These are phyloP conservation scores for Macrosiphum euphorbiae DNA, from an alignment of 2,888 invertebrate species.

Conservation along the genomic window DNA sequence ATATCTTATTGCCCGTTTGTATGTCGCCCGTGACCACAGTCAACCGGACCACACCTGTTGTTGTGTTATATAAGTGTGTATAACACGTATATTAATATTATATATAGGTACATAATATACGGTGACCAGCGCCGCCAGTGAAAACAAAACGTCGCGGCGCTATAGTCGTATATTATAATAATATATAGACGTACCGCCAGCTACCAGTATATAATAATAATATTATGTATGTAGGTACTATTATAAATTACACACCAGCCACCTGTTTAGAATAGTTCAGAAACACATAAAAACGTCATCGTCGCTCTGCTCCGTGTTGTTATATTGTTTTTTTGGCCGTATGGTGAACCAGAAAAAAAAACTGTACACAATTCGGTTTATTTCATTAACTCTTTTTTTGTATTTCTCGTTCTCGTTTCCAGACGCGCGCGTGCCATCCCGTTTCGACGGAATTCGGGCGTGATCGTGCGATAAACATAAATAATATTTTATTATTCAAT, in stretches of 20 bases:
- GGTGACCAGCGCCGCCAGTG: conserved; percentile 10
- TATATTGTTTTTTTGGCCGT: not conserved
- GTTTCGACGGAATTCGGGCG: not conserved
- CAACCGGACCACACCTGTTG: conserved; percentile 48
- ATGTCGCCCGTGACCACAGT: conserved; percentile 50
- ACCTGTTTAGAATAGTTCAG: not conserved
- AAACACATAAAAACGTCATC: conserved; percentile 1
- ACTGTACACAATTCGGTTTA: not conserved
- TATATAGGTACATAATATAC: not conserved
- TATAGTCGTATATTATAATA: not conserved
- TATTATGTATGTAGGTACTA: not conserved
- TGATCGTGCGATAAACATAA: not conserved
- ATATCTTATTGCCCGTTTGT: conserved; percentile 41
- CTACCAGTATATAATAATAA: conserved; percentile 1
- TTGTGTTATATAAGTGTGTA: not conserved
- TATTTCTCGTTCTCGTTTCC: not conserved
- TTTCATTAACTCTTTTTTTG: not conserved
- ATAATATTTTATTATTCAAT: not conserved
- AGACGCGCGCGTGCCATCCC: not conserved
- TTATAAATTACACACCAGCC: not conserved
- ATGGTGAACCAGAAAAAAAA: conserved; percentile 12
- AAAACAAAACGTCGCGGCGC: conserved; percentile 30
- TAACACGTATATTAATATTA: not conserved
- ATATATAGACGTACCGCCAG: not conserved
- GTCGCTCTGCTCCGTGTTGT: not conserved